These are phyloP conservation scores for Florisuga fusca DNA, from an alignment of 2,797 vertebrate species.

Conservation along the genomic window DNA sequence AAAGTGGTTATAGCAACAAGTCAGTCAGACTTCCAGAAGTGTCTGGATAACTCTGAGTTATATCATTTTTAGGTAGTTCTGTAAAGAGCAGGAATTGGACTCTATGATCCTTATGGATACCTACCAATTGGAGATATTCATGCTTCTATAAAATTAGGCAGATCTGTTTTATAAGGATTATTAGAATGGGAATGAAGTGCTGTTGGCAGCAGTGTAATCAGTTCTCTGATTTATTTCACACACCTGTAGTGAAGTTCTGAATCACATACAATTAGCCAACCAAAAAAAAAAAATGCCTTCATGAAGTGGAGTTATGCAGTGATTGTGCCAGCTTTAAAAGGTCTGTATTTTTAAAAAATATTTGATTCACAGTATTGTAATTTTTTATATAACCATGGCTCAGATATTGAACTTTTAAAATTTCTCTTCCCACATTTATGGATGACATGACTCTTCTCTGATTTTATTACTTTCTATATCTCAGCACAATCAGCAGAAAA, in stretches of 20 bases:
- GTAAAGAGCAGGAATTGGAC: background rate
- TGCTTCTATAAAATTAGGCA: background rate
- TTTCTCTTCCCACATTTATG: background rate
- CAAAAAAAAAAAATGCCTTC: background rate
- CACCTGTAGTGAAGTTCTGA: background rate
- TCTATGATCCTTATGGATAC: rapidly evolving
- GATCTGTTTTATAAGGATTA: background rate
- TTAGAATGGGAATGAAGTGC: background rate
- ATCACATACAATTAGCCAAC: background rate
- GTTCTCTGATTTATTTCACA: background rate
- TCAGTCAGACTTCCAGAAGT: background rate
- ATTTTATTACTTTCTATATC: constrained; percentile 35
- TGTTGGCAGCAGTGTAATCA: background rate
- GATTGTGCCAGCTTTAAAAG: background rate
- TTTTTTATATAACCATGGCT: background rate
- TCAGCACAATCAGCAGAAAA: constrained; percentile 8
- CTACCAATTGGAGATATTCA: rapidly evolving
- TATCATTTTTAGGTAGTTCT: background rate
- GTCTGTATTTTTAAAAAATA: background rate
- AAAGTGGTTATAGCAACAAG: background rate
- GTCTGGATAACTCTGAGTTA: rapidly evolving
- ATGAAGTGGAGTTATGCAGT: background rate
- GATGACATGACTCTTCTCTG: background rate
- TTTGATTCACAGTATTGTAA: background rate
- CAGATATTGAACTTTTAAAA: background rate